Evolutionary conservation across 2,113 vertebrate genomes (phyloP).

Genomic region (Pardalotus punctatus): DNA sequence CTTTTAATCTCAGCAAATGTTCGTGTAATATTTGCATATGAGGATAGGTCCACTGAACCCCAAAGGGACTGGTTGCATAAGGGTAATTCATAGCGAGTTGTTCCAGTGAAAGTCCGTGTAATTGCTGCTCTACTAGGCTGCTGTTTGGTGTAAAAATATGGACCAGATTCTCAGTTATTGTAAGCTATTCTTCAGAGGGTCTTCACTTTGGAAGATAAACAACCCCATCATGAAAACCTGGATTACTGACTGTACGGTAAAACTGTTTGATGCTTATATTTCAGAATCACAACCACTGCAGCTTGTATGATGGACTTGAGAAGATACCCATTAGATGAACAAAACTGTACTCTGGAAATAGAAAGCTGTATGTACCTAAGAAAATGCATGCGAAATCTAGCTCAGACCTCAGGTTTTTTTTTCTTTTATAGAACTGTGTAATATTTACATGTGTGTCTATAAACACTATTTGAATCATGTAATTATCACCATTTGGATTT

Average conservation of each 20-base stretch:
- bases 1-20: neutral
- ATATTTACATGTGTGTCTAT: neutral
- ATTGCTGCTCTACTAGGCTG: neutral
- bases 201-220: neutral
- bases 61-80: neutral
- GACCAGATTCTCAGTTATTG: neutral
- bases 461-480: neutral
- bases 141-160: neutral
- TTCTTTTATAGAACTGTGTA: neutral
- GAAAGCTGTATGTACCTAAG: constrained; percentile 92
- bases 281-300: constrained; percentile 97
- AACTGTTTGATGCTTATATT: constrained; percentile 17
- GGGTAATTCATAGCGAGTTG: neutral
- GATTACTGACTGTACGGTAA: neutral
- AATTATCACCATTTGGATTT: neutral
- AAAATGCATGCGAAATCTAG: neutral
- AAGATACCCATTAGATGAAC: constrained; percentile 91
- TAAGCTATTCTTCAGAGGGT: neutral
- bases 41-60: neutral
- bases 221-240: neutral
- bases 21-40: neutral
- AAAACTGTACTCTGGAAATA: constrained; percentile 97
- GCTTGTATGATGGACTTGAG: constrained; percentile 99
- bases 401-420: neutral
- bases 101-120: neutral